Evolutionary conservation across 2,797 vertebrate species (phyloP).

Genomic region (Sebastes iracundus): DNA sequence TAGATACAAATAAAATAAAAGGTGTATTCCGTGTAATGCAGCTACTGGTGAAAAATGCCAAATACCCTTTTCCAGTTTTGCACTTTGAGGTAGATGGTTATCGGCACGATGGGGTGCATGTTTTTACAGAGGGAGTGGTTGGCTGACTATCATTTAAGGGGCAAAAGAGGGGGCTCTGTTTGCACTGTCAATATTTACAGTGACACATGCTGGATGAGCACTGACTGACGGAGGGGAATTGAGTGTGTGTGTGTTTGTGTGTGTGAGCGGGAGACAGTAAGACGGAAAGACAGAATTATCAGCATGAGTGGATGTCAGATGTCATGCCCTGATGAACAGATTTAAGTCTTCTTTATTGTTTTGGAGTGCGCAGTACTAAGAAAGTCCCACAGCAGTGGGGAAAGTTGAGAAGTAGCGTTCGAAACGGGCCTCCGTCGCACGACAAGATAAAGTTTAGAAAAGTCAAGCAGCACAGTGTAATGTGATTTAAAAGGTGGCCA

Average conservation of each 20-base stretch:
- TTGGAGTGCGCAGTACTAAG: neutral
- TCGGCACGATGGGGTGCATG: constrained; percentile 40
- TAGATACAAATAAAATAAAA: neutral
- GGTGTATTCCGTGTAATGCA: neutral
- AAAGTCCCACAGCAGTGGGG: neutral
- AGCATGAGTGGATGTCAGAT: constrained; percentile 46
- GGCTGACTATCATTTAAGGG: constrained; percentile 62
- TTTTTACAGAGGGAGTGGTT: constrained; percentile 66
- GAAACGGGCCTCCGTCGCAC: neutral
- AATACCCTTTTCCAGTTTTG: constrained; percentile 11
- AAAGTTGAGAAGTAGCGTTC: neutral
- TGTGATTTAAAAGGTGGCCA: constrained; percentile 45
- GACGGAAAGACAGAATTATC: constrained; percentile 25
- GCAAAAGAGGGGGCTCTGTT: constrained; percentile 70
- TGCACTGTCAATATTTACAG: constrained; percentile 81
- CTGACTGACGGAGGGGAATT: constrained; percentile 50
- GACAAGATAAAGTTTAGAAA: constrained; percentile 37
- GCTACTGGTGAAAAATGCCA: neutral
- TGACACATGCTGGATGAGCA: constrained; percentile 67
- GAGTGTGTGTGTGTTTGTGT: neutral
- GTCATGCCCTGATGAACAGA: constrained; percentile 35
- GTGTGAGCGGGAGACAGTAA: neutral
- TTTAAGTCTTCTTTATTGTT: constrained; percentile 8
- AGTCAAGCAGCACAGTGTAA: neutral
- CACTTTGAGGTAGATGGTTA: constrained; percentile 60